Evolutionary conservation across 1,140 invertebrate genomes (phyloP).

Genomic region (Solenopsis invicta): DNA sequence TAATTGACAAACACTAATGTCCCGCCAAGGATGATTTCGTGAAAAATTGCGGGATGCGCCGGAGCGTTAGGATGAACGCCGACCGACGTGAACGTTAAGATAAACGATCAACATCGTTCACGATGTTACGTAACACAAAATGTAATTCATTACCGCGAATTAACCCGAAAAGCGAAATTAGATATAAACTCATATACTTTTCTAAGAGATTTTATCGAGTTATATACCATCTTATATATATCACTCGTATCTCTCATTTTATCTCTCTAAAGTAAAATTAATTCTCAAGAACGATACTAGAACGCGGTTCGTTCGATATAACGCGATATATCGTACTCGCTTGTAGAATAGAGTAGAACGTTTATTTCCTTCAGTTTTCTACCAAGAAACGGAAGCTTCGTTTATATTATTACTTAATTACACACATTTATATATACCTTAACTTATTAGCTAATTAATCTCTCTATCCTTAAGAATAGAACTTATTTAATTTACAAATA

Average conservation of each 20-base stretch:
- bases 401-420: too few relatives aligned
- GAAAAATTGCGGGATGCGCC: slow-evolving; percentile 47
- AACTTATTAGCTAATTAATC: too few relatives aligned
- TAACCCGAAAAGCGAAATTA: not conserved
- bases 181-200: not conserved
- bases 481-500: too few relatives aligned
- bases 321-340: not conserved
- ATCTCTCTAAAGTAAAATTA: not conserved
- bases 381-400: too few relatives aligned
- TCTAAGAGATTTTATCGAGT: not conserved
- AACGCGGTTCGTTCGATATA: not conserved
- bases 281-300: not conserved
- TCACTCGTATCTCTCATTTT: not conserved
- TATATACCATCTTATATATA: not conserved
- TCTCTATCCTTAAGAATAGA: too few relatives aligned
- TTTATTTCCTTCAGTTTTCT: too few relatives aligned
- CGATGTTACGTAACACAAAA: slow-evolving; percentile 17
- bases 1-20: slow-evolving; percentile 77
- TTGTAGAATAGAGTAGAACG: not conserved
- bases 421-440: too few relatives aligned
- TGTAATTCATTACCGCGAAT: slow-evolving; percentile 22
- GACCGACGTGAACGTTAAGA: slow-evolving; percentile 38
- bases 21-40: slow-evolving; percentile 34
- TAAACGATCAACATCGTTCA: slow-evolving; percentile 27
- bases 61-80: not conserved